phyloP scores from a whole-genome alignment of 1,140 invertebrate species.

The Drosophila azteca region DNA sequence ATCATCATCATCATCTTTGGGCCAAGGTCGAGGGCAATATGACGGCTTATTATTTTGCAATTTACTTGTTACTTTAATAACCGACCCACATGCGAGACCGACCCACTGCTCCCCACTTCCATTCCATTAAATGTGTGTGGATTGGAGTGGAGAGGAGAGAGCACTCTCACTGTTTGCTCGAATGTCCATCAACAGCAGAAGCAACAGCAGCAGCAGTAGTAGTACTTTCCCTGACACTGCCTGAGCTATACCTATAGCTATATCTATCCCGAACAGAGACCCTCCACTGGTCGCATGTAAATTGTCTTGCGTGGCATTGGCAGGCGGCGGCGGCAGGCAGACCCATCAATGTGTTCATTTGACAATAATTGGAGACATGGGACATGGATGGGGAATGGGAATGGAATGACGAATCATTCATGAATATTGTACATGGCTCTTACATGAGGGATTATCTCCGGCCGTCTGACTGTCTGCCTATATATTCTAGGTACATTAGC shows the following conservation, averaged over 20 bases:
- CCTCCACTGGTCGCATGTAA: slow-evolving; percentile 30
- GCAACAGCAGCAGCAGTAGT: too few species aligned
- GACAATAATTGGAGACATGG: slow-evolving; percentile 36
- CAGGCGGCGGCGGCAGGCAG: not conserved
- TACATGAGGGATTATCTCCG: not conserved
- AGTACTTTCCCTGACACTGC: slow-evolving; percentile 24
- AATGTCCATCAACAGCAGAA: too few species aligned
- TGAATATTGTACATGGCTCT: slow-evolving; percentile 27
- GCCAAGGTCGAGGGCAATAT: slow-evolving; percentile 40
- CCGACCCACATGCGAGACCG: slow-evolving; percentile 41
- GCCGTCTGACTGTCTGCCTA: slow-evolving; percentile 6
- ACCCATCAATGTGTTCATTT: slow-evolving; percentile 49
- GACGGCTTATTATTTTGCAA: slow-evolving; percentile 53
- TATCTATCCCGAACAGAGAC: too few species aligned
- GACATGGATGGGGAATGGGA: too few species aligned
- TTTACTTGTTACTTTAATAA: slow-evolving; percentile 61
- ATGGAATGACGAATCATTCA: slow-evolving; percentile 29
- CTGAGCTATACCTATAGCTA: too few species aligned
- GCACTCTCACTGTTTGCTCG: too few species aligned
- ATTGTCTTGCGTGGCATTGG: slow-evolving; percentile 30
- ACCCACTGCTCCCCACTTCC: not conserved
- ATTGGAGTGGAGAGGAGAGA: too few species aligned
- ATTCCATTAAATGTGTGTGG: not conserved
- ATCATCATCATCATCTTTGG: slow-evolving; percentile 26
- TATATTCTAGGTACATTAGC: too few species aligned